Evolutionary conservation across 2,797 vertebrate species (phyloP).

Genomic region (Neopelma chrysocephalum): DNA sequence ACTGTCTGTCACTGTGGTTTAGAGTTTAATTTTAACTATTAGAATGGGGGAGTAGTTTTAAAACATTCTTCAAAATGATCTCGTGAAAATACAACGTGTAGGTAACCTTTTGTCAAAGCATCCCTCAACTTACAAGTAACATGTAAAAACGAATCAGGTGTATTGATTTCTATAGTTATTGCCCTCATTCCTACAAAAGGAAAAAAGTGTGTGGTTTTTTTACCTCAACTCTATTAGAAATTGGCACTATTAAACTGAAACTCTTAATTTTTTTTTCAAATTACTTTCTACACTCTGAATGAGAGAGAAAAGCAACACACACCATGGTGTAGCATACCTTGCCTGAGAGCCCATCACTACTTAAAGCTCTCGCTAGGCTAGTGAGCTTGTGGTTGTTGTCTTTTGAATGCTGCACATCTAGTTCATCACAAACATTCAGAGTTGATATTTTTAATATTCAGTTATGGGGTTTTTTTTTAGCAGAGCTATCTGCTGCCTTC

Average conservation of each 20-base stretch:
- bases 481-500: background rate
- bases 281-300: background rate
- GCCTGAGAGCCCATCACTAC: background rate
- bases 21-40: background rate
- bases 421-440: background rate
- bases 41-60: background rate
- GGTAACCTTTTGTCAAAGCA: background rate
- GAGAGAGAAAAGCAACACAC: background rate
- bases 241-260: background rate
- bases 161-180: background rate
- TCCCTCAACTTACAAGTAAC: background rate
- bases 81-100: background rate
- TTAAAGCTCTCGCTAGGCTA: background rate
- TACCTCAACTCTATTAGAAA: background rate
- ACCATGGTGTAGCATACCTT: background rate
- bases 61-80: background rate
- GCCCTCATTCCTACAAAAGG: background rate
- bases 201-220: fast-evolving
- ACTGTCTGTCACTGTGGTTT: background rate
- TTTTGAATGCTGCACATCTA: background rate
- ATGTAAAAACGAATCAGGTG: background rate
- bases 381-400: background rate
- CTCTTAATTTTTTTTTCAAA: background rate
- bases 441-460: background rate
- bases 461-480: background rate